Base-by-base conservation (phyloP, 2,113 vertebrate species). In the Furnarius figulus region DNA sequence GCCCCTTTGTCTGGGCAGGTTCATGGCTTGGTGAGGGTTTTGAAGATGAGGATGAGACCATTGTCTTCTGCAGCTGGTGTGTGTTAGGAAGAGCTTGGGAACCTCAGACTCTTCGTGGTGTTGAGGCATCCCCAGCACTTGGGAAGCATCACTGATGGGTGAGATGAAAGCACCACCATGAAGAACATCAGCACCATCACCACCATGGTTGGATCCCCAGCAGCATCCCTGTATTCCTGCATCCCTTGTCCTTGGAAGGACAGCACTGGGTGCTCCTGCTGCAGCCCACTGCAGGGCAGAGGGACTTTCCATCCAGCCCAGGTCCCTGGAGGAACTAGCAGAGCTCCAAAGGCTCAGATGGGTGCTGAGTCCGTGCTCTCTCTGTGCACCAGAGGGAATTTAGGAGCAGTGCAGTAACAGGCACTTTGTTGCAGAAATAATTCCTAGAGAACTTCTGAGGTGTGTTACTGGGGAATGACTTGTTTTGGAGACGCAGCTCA, bases 351-450 rank as follows among this genome's bases (percentile, higher is more conserved):
- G 40, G 44, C 61, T 46, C 52, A 74, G 44, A 19, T 9, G 23
- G 33, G 37, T 37, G 35, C 44, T 52, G 33, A 78, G 66, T 33
- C 19, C 27, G 4, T 33, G 44, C 56, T 81, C 42, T 59, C 49
- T 17, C 22, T 0, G 5, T 1, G 6, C 40, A 9, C 12, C 0
- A 0, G 33, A 71, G 9, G 46, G 40, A 62, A 62, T 62, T 62
- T 27, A 39, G 59, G 61, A 67, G 3, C 14, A 67, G 52, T 30
- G 49, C 3, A 62, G 25, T 20, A 61, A 50, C 4, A 87, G 24
- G 9, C 47, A 30, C 39, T 66, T 49, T 77, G 10, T 23, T 49
- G 55, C 33, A 82, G 47, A 92, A 93, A 5, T 33, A 56, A 55
- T 5, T 49, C 21, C 6, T 20, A 76, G 33, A n/a, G 7, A 35